Percentiles rank a stretch among this genome's conserved stretches.
Conservation (phyloP, 2,888 invertebrate genomes). For the Tipula lateralis region DNA sequence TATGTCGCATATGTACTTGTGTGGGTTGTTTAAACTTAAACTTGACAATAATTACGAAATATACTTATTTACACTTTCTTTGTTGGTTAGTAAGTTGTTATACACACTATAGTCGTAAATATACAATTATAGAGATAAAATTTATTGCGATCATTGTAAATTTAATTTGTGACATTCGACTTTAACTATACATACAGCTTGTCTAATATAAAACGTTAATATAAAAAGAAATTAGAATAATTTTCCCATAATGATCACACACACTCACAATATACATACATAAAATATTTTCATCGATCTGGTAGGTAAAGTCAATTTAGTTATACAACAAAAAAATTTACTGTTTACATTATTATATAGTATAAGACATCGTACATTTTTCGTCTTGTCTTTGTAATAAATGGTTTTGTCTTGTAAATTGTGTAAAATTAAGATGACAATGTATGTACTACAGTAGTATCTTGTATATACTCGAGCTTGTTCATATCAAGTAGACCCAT, state of each 20-base stretch:
- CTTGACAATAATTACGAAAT: slow-evolving; percentile 24
- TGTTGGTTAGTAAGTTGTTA: background rate
- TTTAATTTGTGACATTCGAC: background rate
- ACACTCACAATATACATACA: background rate
- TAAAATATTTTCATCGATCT: background rate
- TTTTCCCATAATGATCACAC: background rate
- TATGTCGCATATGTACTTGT: background rate
- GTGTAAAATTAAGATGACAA: background rate
- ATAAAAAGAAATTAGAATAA: background rate
- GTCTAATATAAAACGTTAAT: background rate
- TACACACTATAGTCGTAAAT: background rate
- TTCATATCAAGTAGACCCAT: slow-evolving; percentile 12
- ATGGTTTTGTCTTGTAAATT: background rate
- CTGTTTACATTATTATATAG: background rate
- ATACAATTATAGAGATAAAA: background rate
- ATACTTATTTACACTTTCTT: slow-evolving; percentile 4
- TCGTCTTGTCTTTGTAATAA: background rate
- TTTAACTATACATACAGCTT: background rate
- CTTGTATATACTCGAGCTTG: background rate
- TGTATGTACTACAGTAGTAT: background rate
- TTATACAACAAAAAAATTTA: background rate
- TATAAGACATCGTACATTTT: background rate
- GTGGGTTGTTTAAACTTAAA: slow-evolving; percentile 9
- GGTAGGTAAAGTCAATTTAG: slow-evolving; percentile 24
- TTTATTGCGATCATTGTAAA: background rate